Evolutionary conservation across 2,888 invertebrate genomes (phyloP), one percentile per base, ranked within the genome.

Genomic region (Drepana falcataria): DNA sequence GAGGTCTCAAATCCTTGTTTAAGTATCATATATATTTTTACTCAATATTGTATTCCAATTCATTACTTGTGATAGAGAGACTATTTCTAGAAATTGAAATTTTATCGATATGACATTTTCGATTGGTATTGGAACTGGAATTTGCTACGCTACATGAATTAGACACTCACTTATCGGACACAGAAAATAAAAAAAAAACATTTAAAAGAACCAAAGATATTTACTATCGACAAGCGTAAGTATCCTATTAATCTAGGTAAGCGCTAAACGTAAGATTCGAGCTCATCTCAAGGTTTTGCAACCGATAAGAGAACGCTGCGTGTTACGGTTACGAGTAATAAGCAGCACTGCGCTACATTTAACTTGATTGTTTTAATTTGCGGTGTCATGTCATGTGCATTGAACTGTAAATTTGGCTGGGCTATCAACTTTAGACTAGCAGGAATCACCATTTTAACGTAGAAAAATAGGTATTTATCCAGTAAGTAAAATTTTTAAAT

Each of bases 181-280:
- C 21, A 21, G 21, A 21, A 21, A 21, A 21, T 21, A 21, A 37
- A 4, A 37, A n/a, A n/a, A n/a, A n/a, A n/a, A n/a, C n/a, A n/a
- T n/a, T n/a, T 21, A 21, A 37, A 4, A 37, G 37, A 44, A 44
- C 7, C 5, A 33, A 6, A 6, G 9, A 35, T 34, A 56, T 65
- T 62, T 53, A 57, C 59, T 66, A 71, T 72, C 71, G 51, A 52
- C 56, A 63, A 62, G 69, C 63, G 66, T 69, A 64, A 53, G 60
- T 63, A 72, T 73, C 72, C 69, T 73, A 72, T 77, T 83, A 84
- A 86, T 84, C 86, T 82, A 78, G 84, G 86, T 87, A 85, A 85
- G 78, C 67, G 44, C 6, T 44, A 44, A 9, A 71, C 73, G 74
- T 77, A 60, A 73, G 77, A 77, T 75, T 73, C 67, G 66, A 69